Base-by-base conservation (phyloP, 2,113 vertebrate genomes). In the Lutjanus erythropterus region DNA sequence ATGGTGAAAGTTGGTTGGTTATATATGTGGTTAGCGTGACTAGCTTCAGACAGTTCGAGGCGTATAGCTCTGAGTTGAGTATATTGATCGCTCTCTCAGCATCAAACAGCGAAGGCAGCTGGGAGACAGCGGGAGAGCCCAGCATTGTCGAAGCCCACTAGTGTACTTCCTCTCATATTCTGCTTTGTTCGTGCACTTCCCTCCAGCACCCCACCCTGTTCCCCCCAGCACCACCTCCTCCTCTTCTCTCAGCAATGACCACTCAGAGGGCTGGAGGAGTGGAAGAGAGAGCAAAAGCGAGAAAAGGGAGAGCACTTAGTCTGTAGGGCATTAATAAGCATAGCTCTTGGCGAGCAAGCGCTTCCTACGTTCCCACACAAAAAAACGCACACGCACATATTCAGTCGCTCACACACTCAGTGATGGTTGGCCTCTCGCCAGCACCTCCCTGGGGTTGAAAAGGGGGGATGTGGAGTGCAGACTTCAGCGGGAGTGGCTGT, bases 301-400 rank as follows among this genome's bases (percentile, higher is more conserved):
- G 81, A 78, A 71, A 87, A 70, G 67, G 75, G 90, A 87, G 85
- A 82, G 68, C 89, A 90, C 88, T 88, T 90, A 82, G 87, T 90
- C 92, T 87, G 83, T 78, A 85, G 90, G 86, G 91, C 91, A 91
- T 94, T 94, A 93, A 93, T 92, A 93, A 92, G 92, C 89, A 85
- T 86, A 83, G 92, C 89, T 85, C 91, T 94, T 93, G 91, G 89
- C 89, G 27, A 84, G 87, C 80, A 64, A 87, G 88, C 55, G 83
- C 90, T 88, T 93, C 90, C 85, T 87, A 90, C 80, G 86, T 89
- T 90, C 88, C 85, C 80, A 88, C 88, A 88, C 61, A 91, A 80
- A 89, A 53, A 84, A 74, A 84, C 81, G 88, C 69, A 85, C 71
- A 39, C 66, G 61, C 74, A 55, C 68, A 78, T 61, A 80, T 71